Evolutionary conservation across 2,797 vertebrate species (phyloP), one percentile per base, ranked within the genome.

Genomic region (Xenops minutus): DNA sequence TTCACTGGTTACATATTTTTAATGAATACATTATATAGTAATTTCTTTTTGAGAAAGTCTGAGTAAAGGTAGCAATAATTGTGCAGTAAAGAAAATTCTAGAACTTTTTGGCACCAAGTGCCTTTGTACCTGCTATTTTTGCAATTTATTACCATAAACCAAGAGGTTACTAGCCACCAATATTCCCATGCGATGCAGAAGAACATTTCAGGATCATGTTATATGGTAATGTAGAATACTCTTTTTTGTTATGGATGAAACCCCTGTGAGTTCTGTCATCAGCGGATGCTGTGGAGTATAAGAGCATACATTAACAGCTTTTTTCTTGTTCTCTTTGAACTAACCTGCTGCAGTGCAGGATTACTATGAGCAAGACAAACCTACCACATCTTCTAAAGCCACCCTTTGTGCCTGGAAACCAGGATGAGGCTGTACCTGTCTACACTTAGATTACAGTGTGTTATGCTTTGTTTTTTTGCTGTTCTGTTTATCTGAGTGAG

Each of bases 391-490:
- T 73, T 69, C 32, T 71, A 12, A 74, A 80, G 15, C 55, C 14
- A 12, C 69, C 10, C 24, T 20, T n/a, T 55, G 16, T 51, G 18
- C 71, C 39, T 67, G 43, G 48, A 71, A 82, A 63, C 55, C 14
- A 7, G 13, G 18, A 49, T 29, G 13, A 87, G 13, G 3, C 36
- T 62, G 6, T 63, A 32, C 16, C 16, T 68, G 80, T 72, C 66
- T 71, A 5, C 7, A 5, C 26, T 59, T 81, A 44, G 18, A n/a
- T 71, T 64, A n/a, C 51, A 55, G 20, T 16, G 15, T 48, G 22
- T 73, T 85, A 19, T 36, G 19, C 39, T 77, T 62, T 69, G 30
- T 82, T 93, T 85, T 63, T 51, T 87, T n/a, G n/a, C 27, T 63
- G 16, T 10, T 69, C 19, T 37, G 23, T 13, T 82, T 55, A 37